Evolutionary conservation across 2,888 invertebrate species (phyloP).

Genomic region (Malthinus flaveolus): DNA sequence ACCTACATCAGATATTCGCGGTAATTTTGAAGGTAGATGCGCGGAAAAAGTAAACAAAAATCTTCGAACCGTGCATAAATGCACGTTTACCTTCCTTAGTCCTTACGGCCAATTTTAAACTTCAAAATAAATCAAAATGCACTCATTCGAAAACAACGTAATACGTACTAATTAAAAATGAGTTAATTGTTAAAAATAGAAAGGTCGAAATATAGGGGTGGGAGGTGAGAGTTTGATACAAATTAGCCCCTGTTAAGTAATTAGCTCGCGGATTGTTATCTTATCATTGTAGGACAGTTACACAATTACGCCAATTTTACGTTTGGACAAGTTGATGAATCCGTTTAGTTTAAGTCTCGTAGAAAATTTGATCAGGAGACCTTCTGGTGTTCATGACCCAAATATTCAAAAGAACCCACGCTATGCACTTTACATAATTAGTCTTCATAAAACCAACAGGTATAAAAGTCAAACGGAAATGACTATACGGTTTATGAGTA

Average conservation of each 20-base stretch:
- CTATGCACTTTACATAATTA: background rate
- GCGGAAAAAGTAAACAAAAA: background rate
- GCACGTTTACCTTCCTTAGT: background rate
- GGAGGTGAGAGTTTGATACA: background rate
- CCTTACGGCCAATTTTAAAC: background rate
- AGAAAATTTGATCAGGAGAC: background rate
- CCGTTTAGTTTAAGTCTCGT: too few relatives aligned
- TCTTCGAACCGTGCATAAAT: background rate
- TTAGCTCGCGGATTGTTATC: background rate
- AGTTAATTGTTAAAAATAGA: too few relatives aligned
- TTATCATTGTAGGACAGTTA: background rate
- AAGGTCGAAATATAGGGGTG: background rate
- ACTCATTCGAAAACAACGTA: background rate
- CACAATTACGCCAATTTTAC: too few relatives aligned
- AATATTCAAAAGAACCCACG: slow-evolving; percentile 5
- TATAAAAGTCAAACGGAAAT: too few relatives aligned
- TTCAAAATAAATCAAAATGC: background rate
- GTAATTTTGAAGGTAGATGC: background rate
- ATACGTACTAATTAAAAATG: too few relatives aligned
- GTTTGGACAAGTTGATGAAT: too few relatives aligned
- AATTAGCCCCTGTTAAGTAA: background rate
- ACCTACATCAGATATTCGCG: background rate
- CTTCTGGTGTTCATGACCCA: background rate
- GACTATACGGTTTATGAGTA: too few relatives aligned
- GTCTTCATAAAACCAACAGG: too few relatives aligned